Evolutionary conservation across 2,113 vertebrate genomes (phyloP).

Genomic region (Galemys pyrenaicus): DNA sequence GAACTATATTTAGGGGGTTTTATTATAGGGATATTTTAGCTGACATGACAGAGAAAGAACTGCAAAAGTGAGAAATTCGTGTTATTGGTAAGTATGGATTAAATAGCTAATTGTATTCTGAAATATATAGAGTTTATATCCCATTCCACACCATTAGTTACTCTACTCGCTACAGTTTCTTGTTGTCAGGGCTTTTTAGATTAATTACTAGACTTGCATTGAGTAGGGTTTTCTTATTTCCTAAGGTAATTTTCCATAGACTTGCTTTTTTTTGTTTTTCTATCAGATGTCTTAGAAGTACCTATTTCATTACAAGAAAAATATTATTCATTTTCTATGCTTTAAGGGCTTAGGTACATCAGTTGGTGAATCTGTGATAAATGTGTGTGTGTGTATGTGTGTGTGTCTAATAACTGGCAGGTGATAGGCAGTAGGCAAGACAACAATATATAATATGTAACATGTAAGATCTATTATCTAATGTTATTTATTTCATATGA

Average conservation of each 20-base stretch:
- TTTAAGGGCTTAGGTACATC: not conserved
- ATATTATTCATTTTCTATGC: not conserved
- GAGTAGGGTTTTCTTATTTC: not conserved
- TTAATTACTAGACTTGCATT: not conserved
- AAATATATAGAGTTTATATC: not conserved
- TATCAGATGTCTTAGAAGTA: not conserved
- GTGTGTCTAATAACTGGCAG: too few relatives aligned
- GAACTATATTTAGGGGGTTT: not conserved
- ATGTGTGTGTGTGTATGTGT: not conserved
- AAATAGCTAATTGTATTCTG: not conserved
- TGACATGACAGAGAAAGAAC: not conserved
- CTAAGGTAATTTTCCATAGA: not conserved
- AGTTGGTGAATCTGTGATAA: not conserved
- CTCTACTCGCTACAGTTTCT: not conserved
- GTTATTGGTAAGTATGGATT: not conserved
- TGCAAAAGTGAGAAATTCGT: not conserved
- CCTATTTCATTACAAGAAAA: not conserved
- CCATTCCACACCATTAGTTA: not conserved
- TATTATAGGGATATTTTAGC: not conserved
- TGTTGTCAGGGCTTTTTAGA: not conserved
- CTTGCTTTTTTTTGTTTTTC: not conserved
- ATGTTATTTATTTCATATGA: not conserved
- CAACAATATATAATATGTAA: too few relatives aligned
- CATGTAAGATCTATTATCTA: too few relatives aligned
- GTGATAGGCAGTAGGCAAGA: too few relatives aligned